Evolutionary conservation across 2,797 vertebrate genomes (phyloP).

Genomic region (Scarus forsteni): DNA sequence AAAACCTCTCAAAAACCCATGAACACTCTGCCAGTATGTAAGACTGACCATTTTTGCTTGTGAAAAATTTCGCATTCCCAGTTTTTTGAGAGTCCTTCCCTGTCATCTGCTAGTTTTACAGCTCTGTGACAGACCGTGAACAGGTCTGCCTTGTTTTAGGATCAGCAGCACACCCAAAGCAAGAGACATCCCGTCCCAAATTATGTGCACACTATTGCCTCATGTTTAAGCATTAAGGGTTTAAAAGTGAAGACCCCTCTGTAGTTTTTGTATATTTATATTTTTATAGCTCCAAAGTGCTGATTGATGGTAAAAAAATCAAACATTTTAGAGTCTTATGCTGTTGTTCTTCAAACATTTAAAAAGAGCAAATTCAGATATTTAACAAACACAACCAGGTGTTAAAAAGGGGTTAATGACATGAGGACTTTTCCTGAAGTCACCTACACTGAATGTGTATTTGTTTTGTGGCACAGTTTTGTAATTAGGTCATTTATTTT

Average conservation of each 20-base stretch:
- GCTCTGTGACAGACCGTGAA: slow-evolving; percentile 49
- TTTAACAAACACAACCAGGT: slow-evolving; percentile 4
- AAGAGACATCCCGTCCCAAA: slow-evolving; percentile 34
- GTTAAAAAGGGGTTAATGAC: background rate
- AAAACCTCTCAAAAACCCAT: too few species aligned
- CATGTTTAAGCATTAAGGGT: background rate
- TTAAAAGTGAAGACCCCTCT: background rate
- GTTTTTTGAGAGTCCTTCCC: too few species aligned
- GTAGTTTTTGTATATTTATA: background rate
- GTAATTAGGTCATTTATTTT: slow-evolving; percentile 37
- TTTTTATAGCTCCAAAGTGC: background rate
- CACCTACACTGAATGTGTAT: background rate
- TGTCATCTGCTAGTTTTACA: background rate
- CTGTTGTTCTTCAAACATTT: background rate
- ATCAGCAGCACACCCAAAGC: slow-evolving; percentile 57
- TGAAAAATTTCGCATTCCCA: background rate
- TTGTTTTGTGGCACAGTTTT: background rate
- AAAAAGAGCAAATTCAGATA: background rate
- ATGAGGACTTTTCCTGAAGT: background rate
- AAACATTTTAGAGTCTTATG: background rate
- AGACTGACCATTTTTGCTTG: background rate
- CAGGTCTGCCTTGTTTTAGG: slow-evolving; percentile 81
- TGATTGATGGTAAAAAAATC: background rate
- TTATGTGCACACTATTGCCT: background rate
- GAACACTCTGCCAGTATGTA: too few species aligned